These are phyloP conservation scores for Spheniscus mendiculus DNA, from an alignment of 2,113 vertebrate species.

Conservation along the genomic window DNA sequence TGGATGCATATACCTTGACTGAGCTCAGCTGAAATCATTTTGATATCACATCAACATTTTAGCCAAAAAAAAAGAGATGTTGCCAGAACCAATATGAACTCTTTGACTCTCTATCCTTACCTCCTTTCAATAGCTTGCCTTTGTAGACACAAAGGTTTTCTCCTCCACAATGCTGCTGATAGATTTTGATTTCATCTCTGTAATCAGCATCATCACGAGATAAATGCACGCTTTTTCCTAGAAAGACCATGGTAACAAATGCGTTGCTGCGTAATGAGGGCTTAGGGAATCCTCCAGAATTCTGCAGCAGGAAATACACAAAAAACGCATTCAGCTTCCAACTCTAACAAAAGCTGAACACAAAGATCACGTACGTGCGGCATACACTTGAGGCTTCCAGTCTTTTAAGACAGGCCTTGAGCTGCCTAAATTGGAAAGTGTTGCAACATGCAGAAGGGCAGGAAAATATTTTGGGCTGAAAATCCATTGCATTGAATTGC, in stretches of 20 bases:
- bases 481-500: not conserved
- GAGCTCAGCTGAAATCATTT: constrained; percentile 40
- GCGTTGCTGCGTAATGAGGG: constrained; percentile 79
- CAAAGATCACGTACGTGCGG: rapidly evolving
- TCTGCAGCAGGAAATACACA: constrained; percentile 67
- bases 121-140: constrained; percentile 86
- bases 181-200: constrained; percentile 88
- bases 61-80: not conserved
- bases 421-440: not conserved
- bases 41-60: constrained; percentile 20
- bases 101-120: constrained; percentile 67
- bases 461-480: not conserved
- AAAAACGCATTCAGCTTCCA: not conserved
- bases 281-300: constrained; percentile 71
- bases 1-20: constrained; percentile 8
- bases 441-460: not conserved
- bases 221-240: constrained; percentile 85
- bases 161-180: constrained; percentile 94
- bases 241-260: constrained; percentile 85
- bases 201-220: constrained; percentile 70
- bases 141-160: constrained; percentile 94
- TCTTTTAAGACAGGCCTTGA: not conserved
- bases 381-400: not conserved
- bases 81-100: not conserved
- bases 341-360: not conserved